phyloP scores from a whole-genome alignment of 2,888 invertebrate genomes.

The Melipona bicolor region DNA sequence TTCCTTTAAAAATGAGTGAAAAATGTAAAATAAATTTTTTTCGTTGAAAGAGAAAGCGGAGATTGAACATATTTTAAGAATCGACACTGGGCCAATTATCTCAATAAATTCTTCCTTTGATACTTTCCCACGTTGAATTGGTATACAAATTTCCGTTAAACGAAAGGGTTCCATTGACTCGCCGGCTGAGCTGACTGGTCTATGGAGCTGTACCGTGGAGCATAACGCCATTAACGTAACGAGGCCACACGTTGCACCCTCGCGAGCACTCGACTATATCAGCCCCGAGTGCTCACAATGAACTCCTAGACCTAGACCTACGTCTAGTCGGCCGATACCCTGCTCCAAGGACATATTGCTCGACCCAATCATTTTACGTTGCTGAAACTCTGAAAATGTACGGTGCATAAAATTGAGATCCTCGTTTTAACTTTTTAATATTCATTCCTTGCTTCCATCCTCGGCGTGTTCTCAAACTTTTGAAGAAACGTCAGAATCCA shows the following conservation, averaged over 20 bases:
- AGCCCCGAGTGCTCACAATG: conserved; percentile 70
- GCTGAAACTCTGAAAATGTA: too few species aligned
- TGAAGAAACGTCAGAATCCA: too few species aligned
- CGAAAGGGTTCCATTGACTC: conserved; percentile 52
- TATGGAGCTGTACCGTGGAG: conserved; percentile 68
- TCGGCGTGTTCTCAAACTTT: too few species aligned
- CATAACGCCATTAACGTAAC: conserved; percentile 79
- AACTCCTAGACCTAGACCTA: conserved; percentile 77
- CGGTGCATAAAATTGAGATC: neutral
- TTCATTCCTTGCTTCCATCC: too few species aligned
- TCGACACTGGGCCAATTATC: too few species aligned
- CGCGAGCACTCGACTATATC: conserved; percentile 70
- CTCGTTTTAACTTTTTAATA: too few species aligned
- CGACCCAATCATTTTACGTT: neutral
- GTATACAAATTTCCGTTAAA: neutral
- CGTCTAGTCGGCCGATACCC: conserved; percentile 51
- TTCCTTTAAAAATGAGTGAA: too few species aligned
- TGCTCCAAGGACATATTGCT: conserved; percentile 36
- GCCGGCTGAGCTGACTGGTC: conserved; percentile 55
- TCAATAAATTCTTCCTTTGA: too few species aligned
- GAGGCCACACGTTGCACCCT: conserved; percentile 76
- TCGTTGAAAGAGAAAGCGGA: too few species aligned
- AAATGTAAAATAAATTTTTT: too few species aligned
- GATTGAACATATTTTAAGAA: too few species aligned
- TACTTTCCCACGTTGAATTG: neutral